These are phyloP conservation scores for Chiloscyllium plagiosum DNA, from an alignment of 2,113 vertebrate genomes.

Conservation along the genomic window DNA sequence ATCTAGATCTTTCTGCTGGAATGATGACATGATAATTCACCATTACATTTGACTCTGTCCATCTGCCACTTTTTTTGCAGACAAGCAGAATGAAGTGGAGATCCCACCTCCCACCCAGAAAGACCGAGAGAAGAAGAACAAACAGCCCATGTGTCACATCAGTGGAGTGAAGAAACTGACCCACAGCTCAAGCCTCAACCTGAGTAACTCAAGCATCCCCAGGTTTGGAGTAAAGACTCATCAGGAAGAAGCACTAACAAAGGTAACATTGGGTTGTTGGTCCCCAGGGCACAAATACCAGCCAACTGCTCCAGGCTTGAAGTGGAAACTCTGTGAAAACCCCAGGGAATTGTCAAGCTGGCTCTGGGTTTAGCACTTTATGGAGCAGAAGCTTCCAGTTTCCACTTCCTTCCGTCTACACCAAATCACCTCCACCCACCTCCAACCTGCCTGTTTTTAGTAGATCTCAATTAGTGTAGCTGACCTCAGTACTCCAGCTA, in stretches of 20 bases:
- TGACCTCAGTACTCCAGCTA: too few relatives aligned
- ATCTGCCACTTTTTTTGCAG: slow-evolving; percentile 47
- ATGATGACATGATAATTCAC: not conserved
- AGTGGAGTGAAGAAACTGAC: slow-evolving; percentile 77
- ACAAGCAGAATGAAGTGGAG: slow-evolving; percentile 88
- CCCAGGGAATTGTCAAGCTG: not conserved
- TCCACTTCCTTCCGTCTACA: not conserved
- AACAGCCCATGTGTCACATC: slow-evolving; percentile 78
- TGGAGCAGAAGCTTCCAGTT: not conserved
- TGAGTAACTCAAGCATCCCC: slow-evolving; percentile 63
- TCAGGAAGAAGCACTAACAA: slow-evolving; percentile 74
- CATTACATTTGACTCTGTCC: not conserved
- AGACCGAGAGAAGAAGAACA: slow-evolving; percentile 64
- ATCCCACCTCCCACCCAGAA: slow-evolving; percentile 75
- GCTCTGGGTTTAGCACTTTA: too few relatives aligned
- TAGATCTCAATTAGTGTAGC: not conserved
- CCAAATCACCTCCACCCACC: too few relatives aligned
- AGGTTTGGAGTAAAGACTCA: slow-evolving; percentile 80
- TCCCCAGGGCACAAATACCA: not conserved
- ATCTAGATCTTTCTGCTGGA: not conserved
- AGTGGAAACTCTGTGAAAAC: not conserved
- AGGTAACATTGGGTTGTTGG: slow-evolving; percentile 51
- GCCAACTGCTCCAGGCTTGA: not conserved
- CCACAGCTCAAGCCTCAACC: slow-evolving; percentile 55
- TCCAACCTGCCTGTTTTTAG: not conserved